Base-by-base conservation (phyloP, 2,888 invertebrate genomes). In the Aproaerema taeniolella region DNA sequence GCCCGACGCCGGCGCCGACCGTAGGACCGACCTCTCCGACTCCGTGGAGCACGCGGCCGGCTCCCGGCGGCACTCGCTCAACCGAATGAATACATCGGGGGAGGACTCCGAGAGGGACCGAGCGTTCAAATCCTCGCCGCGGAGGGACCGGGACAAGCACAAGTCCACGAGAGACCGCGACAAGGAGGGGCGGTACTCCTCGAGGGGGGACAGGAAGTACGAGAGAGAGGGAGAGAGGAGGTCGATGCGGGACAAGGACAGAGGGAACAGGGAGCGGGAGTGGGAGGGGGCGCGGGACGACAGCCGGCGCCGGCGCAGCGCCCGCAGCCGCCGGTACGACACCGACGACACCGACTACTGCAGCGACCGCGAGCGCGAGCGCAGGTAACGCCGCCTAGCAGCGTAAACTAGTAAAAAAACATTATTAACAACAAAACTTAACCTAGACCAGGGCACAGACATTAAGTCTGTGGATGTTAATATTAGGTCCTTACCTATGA, bases 291-390 rank as follows among this genome's bases (percentile, higher is more conserved):
- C 72, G 42, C 69, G 78, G 1, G 78, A 73, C 41, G 67, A 59
- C n/a, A 75, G 77, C 46, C 61, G 70, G 1, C 60, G 57, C 36
- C 67, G 85, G 20, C 85, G 82, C 51, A 66, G 73, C 53, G 61
- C 66, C 20, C 72, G 82, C 40, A 73, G 79, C 46, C 83, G 77
- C 39, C 71, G 88, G 38, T 91, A 91, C 64, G 91, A 92, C 48
- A 88, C 89, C 0, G 91, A 92, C 41, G 91, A 91, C 54, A 89
- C 90, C 2, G 90, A 91, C 65, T 91, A 90, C 68, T 91, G 89
- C 64, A 92, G 91, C 55, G 92, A 92, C 65, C 85, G 89, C 43
- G 91, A 91, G 48, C 79, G 87, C 44, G 88, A 88, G 28, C 81
- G 85, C 50, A 79, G 88, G 87, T 86, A 34, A 52, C n/a, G n/a